These are phyloP conservation scores for Chunga burmeisteri DNA, from an alignment of 2,113 vertebrate genomes.

Conservation along the genomic window DNA sequence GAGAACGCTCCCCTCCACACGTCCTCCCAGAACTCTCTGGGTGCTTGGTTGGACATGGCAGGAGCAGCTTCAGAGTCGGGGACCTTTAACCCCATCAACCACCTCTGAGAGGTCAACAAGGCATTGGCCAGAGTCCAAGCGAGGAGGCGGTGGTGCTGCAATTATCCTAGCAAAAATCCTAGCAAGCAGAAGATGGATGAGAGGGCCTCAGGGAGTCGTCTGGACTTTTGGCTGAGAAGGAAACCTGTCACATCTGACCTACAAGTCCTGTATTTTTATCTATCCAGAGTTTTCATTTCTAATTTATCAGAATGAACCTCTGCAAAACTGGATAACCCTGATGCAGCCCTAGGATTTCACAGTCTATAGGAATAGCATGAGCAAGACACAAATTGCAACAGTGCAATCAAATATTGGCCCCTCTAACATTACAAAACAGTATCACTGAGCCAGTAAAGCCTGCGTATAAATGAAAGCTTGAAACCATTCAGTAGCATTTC, in stretches of 20 bases:
- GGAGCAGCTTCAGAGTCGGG: constrained; percentile 89
- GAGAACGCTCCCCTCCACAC: constrained; percentile 93
- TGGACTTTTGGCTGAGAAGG: constrained; percentile 36
- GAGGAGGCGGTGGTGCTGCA: constrained; percentile 33
- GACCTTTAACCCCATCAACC: constrained; percentile 95
- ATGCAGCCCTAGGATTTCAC: background rate
- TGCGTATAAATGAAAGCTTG: background rate
- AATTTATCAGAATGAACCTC: constrained; percentile 44
- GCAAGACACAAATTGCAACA: background rate
- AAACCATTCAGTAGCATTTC: background rate
- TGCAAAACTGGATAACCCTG: background rate
- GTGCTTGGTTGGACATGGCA: constrained; percentile 95
- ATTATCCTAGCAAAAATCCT: constrained; percentile 42
- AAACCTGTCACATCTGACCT: background rate
- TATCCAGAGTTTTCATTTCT: background rate
- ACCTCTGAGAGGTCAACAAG: constrained; percentile 83
- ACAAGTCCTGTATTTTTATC: background rate
- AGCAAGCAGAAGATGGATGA: constrained; percentile 54
- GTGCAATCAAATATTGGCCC: background rate
- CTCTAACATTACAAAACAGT: background rate
- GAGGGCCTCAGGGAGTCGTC: constrained; percentile 43
- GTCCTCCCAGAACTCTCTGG: constrained; percentile 95
- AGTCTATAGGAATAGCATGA: background rate
- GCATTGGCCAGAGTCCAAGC: constrained; percentile 46
- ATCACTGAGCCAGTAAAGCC: constrained; percentile 5